These are phyloP conservation scores for Dusona sp. DNA, from an alignment of 2,888 invertebrate species.

Conservation along the genomic window DNA sequence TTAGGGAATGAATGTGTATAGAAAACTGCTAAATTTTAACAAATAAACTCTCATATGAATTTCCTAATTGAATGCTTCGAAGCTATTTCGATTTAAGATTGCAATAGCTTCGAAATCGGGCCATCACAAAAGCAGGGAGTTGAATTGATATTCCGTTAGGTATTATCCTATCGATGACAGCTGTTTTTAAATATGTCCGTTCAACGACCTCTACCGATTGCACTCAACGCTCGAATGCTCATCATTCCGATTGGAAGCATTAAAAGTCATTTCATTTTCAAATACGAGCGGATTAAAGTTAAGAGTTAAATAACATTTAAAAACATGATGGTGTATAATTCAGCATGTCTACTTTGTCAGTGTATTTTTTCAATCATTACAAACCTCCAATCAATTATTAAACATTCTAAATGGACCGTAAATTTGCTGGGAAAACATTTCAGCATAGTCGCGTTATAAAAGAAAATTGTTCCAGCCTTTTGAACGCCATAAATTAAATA, in stretches of 20 bases:
- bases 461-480: background rate
- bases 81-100: too few species aligned
- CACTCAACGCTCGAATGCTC: slow-evolving; percentile 1
- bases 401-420: background rate
- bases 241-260: background rate
- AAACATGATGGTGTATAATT: background rate
- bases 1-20: background rate
- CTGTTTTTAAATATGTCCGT: background rate
- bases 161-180: slow-evolving; percentile 11
- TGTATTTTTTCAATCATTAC: background rate
- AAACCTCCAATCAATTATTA: background rate
- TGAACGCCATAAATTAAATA: slow-evolving; percentile 33
- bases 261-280: background rate
- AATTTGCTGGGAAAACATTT: background rate
- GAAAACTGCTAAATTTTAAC: background rate
- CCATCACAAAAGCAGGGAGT: background rate
- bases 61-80: too few species aligned
- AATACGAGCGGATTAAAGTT: background rate
- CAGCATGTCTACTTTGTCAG: background rate
- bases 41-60: background rate
- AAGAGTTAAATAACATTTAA: background rate
- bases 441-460: background rate
- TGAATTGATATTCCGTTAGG: background rate
- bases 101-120: slow-evolving; percentile 1
- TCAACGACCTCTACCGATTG: background rate